Evolutionary conservation across 1,140 invertebrate species (phyloP), one percentile per base, ranked within the genome.

Genomic region (Varroa destructor): DNA sequence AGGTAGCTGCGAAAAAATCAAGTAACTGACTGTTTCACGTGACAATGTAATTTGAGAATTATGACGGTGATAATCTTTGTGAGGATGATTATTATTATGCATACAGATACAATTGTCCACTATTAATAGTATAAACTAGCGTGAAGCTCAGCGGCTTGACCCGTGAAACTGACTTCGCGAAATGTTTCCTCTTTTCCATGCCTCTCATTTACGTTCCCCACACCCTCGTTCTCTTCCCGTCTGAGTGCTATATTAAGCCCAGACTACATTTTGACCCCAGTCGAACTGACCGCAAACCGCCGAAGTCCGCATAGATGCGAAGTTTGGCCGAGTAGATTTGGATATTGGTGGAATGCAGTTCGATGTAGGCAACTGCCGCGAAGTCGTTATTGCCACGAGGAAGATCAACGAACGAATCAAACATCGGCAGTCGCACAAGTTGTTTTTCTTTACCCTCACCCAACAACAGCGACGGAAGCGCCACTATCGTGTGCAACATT

Each of bases 291-390:
- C 61, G 61, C 12, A 67, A 14, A 12, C 61, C 61, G 3, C 61
- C 61, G 61, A 67, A 67, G 61, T 67, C 61, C 1, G 61, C 61
- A 46, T 43, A 46, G 37, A 67, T 67, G 5, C 61, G 10, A 40
- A 67, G 37, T 67, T 40, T 67, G 61, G 61, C 61, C 14, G 61
- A 67, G 61, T 67, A 67, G 40, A 67, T 67, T 8, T 67, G 40
- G 14, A 67, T 67, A 46, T 67, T 8, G 12, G 61, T 40, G 2
- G 40, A 43, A 8, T 67, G 61, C 37, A 67, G 40, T 8, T 67
- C 61, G 8, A 67, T 46, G 14, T 40, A 40, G 37, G 61, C 61
- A 37, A 40, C 8, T 14, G 40, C 40, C 3, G 61, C 46, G 37
- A 67, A 67, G 12, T 67, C 46, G 5, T 12, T 43, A 40, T 14